These are phyloP conservation scores for Schizopygopsis malacanthus DNA, from an alignment of 2,797 vertebrate species.

Conservation along the genomic window DNA sequence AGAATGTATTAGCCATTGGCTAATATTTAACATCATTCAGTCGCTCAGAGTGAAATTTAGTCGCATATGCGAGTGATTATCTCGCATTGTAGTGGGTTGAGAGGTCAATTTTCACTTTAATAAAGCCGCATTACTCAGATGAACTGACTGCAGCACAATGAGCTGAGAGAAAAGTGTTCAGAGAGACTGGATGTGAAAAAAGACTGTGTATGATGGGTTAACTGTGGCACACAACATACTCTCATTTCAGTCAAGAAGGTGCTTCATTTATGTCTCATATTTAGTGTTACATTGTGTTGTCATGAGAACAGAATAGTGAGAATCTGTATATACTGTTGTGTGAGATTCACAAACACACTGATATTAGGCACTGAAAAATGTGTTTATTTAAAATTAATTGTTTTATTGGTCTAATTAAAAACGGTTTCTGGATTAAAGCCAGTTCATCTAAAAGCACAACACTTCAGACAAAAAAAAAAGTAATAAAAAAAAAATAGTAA, in stretches of 20 bases:
- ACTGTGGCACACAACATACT: neutral
- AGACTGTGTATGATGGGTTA: neutral
- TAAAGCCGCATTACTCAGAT: neutral
- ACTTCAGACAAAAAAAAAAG: neutral
- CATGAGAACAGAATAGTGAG: slow-evolving; percentile 15
- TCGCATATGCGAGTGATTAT: too few species aligned
- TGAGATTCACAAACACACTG: neutral
- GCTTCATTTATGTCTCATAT: slow-evolving; percentile 27
- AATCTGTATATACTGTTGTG: neutral
- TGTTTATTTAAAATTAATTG: neutral
- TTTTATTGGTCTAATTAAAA: neutral
- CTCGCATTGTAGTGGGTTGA: too few species aligned
- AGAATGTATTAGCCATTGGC: too few species aligned
- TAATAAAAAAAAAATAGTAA: neutral
- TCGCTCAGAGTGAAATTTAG: too few species aligned
- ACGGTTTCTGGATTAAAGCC: neutral
- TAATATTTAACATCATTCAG: too few species aligned
- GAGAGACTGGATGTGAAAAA: neutral
- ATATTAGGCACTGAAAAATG: neutral
- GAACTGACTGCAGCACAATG: slow-evolving; percentile 11
- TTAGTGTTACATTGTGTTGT: slow-evolving; percentile 9
- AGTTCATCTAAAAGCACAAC: neutral
- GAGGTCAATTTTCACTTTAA: slow-evolving; percentile 9
- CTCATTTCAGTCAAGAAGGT: slow-evolving; percentile 16
- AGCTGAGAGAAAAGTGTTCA: neutral